A percentile compares a stretch with the other conserved stretches of the same genome.
Conservation (phyloP, 2,797 vertebrate genomes). For the Naso thynnoides region DNA sequence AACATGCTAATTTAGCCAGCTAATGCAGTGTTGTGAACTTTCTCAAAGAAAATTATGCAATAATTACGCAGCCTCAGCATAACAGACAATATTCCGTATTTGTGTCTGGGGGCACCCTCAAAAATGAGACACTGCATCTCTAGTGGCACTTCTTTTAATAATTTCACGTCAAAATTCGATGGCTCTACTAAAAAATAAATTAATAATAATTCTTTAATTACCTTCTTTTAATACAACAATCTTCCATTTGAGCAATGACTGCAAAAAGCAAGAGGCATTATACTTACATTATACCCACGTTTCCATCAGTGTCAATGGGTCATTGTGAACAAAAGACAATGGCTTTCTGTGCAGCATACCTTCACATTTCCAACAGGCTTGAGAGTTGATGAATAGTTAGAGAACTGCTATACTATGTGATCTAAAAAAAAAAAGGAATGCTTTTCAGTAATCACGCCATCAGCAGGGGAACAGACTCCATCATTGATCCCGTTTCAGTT, state of each 20-base stretch:
- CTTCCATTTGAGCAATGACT: too few relatives aligned
- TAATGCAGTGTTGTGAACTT: not conserved
- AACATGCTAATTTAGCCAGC: not conserved
- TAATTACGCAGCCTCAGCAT: not conserved
- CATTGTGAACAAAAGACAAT: not conserved
- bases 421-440: not conserved
- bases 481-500: constrained; percentile 19
- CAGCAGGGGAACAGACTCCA: constrained; percentile 6
- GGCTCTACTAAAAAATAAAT: too few relatives aligned
- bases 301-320: not conserved
- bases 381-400: not conserved
- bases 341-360: not conserved
- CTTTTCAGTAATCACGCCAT: constrained; percentile 15
- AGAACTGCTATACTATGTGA: constrained; percentile 4
- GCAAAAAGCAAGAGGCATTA: not conserved
- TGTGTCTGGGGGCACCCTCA: too few relatives aligned
- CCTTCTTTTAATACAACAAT: not conserved
- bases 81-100: not conserved
- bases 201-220: too few relatives aligned
- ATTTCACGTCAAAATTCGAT: too few relatives aligned
- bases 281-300: not conserved
- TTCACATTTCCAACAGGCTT: not conserved
- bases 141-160: too few relatives aligned
- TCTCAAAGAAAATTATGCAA: not conserved
- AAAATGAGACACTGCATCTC: too few relatives aligned